Conservation (phyloP, 2,888 invertebrate species). For the Acrocera orbiculus region DNA sequence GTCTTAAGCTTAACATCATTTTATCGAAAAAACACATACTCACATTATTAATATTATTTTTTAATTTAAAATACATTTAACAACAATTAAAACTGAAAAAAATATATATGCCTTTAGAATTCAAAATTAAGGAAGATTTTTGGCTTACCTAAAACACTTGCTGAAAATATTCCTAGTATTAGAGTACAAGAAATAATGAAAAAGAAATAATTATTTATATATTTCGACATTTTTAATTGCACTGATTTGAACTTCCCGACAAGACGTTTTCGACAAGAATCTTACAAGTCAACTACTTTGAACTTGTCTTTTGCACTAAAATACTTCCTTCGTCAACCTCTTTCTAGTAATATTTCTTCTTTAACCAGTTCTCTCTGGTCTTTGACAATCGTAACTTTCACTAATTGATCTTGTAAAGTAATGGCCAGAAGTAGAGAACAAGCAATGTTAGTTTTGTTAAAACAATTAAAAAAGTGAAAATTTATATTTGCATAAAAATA, state of each 20-base stretch:
- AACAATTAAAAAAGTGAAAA: too few relatives aligned
- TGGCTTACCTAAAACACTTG: slow-evolving; percentile 11
- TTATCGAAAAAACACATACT: too few relatives aligned
- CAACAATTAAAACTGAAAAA: too few relatives aligned
- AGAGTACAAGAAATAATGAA: slow-evolving; percentile 4
- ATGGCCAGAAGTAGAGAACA: too few relatives aligned
- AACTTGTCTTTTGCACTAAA: slow-evolving; percentile 10
- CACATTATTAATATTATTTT: too few relatives aligned
- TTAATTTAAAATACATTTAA: too few relatives aligned
- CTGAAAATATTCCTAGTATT: slow-evolving; percentile 5
- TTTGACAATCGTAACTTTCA: slow-evolving; percentile 2
- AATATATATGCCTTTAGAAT: too few relatives aligned
- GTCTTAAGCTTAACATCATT: too few relatives aligned
- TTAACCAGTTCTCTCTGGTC: slow-evolving; percentile 1
- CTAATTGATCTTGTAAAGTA: neutral
- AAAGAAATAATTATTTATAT: slow-evolving; percentile 8
- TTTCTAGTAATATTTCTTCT: too few relatives aligned
- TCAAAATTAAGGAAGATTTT: neutral
- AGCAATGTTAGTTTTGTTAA: too few relatives aligned
- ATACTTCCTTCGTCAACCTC: too few relatives aligned
- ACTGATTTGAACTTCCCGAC: slow-evolving; percentile 1
- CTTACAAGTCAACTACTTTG: slow-evolving; percentile 8
- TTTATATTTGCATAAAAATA: too few relatives aligned
- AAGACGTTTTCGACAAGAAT: neutral
- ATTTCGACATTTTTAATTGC: slow-evolving; percentile 1